Base-by-base conservation (phyloP, 2,113 vertebrate species). In the Tachysurus vachellii region DNA sequence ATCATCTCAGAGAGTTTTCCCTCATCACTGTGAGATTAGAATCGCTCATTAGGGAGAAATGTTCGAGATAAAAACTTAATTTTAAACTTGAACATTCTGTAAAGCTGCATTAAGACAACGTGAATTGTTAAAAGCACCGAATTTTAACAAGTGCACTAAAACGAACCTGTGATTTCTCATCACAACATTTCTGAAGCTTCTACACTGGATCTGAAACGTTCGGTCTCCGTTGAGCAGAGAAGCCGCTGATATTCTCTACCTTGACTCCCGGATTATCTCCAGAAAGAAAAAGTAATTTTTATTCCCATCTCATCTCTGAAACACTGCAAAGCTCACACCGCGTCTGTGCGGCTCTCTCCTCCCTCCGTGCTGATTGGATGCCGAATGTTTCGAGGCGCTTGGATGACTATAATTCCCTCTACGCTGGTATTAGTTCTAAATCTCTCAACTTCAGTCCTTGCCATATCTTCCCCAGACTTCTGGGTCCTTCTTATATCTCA, bases 391-490 rank as follows among this genome's bases (percentile, higher is more conserved):
- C 7, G 81, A 83, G 61, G 66, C 44, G 61, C 81, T 83, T 53
- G 81, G 81, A 64, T 83, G 81, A 66, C 81, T 66, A 6, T 66
- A 83, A 66, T 66, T 83, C 81, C 61, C 61, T 50, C 16, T 23
- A 64, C 59, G 17, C 80, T 82, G 80, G 80, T 50, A 82, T 82
- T 82, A 82, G 59, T n/a, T 82, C 80, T n/a, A 83, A 83, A 83
- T 66, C 42, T 83, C 61, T 83, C 12, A 28, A 53, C 42, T 66
- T 83, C 61, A 66, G 44, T 83, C 81, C 26, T 50, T 17, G 44
- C 61, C 81, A 19, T 17, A 64, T 47, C 80, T 82, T 64, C 23
- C 80, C 21, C 13, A n/a, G 11, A 64, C 80, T 44, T 66, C 81
- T 28, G 44, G 81, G 61, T 83, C 61, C 61, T 66, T 19, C 42